These are phyloP conservation scores for Epinephelus lanceolatus DNA, from an alignment of 2,113 vertebrate genomes.

Conservation along the genomic window DNA sequence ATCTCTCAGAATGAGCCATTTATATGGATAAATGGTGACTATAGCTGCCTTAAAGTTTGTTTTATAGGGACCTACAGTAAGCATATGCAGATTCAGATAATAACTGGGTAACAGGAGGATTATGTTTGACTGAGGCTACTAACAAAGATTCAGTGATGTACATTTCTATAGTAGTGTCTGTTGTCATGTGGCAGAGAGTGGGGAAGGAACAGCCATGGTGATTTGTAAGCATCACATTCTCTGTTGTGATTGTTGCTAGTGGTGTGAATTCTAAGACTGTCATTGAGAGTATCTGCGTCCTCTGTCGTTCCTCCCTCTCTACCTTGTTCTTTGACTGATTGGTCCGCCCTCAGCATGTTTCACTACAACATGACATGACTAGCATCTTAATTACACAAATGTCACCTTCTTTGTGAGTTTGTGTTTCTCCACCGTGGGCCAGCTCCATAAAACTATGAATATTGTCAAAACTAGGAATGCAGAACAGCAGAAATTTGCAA, in stretches of 20 bases:
- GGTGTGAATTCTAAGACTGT: constrained; percentile 13
- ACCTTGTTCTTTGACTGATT: constrained; percentile 33
- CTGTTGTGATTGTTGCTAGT: constrained; percentile 10
- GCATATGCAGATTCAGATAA: not conserved
- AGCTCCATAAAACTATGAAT: too few relatives aligned
- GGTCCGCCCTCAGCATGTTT: constrained; percentile 34
- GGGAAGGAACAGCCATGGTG: constrained; percentile 4
- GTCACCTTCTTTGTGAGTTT: constrained; percentile 1
- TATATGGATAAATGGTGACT: constrained; percentile 10
- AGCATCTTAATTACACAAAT: constrained; percentile 36
- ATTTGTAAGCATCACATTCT: not conserved
- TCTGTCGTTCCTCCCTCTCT: not conserved
- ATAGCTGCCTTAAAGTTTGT: constrained; percentile 9
- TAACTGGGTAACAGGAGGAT: not conserved
- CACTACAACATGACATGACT: constrained; percentile 1
- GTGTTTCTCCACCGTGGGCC: constrained; percentile 1
- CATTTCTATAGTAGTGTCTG: not conserved
- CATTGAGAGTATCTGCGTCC: constrained; percentile 27
- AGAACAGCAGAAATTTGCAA: not conserved
- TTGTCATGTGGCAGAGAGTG: not conserved
- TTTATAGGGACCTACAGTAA: not conserved
- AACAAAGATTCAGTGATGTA: constrained; percentile 4
- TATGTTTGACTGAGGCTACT: not conserved
- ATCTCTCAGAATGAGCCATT: constrained; percentile 41
- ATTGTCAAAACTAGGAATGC: not conserved